These are phyloP conservation scores for Aphidoletes aphidimyza DNA, from an alignment of 2,888 invertebrate species.

Conservation along the genomic window DNA sequence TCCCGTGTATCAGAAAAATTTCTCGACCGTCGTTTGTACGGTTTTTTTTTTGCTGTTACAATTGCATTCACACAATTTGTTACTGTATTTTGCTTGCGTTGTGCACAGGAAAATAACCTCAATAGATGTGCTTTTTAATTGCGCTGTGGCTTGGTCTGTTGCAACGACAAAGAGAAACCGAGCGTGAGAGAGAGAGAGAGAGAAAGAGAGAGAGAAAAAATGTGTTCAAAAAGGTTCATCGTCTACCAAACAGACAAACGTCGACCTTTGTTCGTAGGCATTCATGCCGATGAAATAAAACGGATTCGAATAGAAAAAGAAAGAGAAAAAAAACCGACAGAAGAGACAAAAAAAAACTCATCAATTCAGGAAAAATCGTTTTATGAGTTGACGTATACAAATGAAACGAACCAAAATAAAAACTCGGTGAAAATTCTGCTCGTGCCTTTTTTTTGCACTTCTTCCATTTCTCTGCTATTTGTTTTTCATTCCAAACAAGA, in stretches of 20 bases:
- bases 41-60: too few relatives aligned
- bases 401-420: slow-evolving; percentile 29
- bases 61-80: slow-evolving; percentile 12
- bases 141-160: neutral
- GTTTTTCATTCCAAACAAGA: slow-evolving; percentile 43
- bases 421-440: neutral
- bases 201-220: neutral
- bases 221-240: slow-evolving; percentile 21
- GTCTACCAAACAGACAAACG: slow-evolving; percentile 17
- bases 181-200: neutral
- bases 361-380: slow-evolving; percentile 49
- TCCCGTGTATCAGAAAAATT: neutral
- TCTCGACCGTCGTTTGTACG: too few relatives aligned
- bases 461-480: neutral
- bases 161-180: neutral
- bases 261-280: slow-evolving; percentile 40
- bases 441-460: neutral
- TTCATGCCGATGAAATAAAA: slow-evolving; percentile 6
- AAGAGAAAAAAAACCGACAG: too few relatives aligned
- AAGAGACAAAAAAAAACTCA: neutral
- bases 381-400: slow-evolving; percentile 49
- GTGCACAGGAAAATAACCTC: neutral
- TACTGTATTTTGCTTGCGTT: neutral
- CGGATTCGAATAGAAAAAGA: neutral
- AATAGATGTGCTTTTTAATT: neutral